Conservation (phyloP, 1,140 invertebrate genomes). For the Achatina immaculata region DNA sequence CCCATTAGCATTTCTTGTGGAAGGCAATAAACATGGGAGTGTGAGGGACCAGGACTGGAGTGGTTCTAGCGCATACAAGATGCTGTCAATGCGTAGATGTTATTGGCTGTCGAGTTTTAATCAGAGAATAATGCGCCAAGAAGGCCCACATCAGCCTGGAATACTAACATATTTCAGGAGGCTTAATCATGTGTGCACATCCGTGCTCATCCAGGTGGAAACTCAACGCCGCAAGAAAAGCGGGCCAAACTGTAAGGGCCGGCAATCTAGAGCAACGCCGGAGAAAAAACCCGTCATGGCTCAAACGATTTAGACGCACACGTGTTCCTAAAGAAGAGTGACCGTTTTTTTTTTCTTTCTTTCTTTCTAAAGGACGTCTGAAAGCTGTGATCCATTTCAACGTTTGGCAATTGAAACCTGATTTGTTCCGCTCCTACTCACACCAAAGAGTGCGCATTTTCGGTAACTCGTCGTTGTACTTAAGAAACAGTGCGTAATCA, state of each 20-base stretch:
- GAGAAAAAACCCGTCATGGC: background rate
- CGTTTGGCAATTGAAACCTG: constrained; percentile 10
- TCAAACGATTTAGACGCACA: background rate
- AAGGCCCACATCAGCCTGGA: background rate
- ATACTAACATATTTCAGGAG: constrained; percentile 15
- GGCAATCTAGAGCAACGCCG: background rate
- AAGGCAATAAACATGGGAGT: no score
- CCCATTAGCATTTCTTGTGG: no score
- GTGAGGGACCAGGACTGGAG: no score
- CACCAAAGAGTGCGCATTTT: constrained; percentile 7
- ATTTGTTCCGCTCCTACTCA: constrained; percentile 20
- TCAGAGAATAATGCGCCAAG: background rate
- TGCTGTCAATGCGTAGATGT: background rate
- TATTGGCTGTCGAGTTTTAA: constrained; percentile 18
- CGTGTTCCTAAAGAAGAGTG: background rate
- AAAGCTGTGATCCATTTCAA: constrained; percentile 7
- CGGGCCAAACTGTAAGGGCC: background rate
- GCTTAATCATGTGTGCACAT: constrained; percentile 9
- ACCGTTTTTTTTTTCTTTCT: background rate
- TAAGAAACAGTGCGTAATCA: background rate
- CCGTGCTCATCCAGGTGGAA: background rate
- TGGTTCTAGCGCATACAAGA: background rate
- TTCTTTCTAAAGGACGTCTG: background rate
- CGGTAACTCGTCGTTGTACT: background rate
- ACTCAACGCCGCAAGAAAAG: background rate